Base-by-base conservation (phyloP, 2,888 invertebrate genomes). In the Harpalus rubripes region DNA sequence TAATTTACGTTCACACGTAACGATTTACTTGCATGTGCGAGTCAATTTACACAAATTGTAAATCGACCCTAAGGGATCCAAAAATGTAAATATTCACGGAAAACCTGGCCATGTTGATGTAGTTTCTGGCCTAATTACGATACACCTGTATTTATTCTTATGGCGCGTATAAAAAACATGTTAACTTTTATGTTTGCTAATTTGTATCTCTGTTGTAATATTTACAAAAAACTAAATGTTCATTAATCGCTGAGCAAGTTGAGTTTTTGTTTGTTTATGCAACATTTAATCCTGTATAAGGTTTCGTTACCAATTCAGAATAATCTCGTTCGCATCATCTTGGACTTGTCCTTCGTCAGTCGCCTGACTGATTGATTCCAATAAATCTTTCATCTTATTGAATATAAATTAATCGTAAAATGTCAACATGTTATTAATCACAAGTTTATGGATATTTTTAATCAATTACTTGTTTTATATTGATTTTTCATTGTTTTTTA, bases 311-410 rank as follows among this genome's bases (percentile, higher is more conserved):
- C 22, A 22, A 7, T 65, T 65, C 65, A 12, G 65, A 68, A 68
- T 68, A 68, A 68, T 68, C 63, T 63, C 22, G 61, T 26, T 68
- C 39, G 12, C n/a, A 4, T 68, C 39, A 32, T n/a, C 39, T 39
- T 68, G 39, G 7, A 26, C 68, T 32, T 68, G 68, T 68, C 68
- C 15, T 68, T 32, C 63, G 22, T 10, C 63, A 32, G 32, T 68
- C 68, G 39, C 10, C n/a, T 12, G 32, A n/a, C 15, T 39, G 68
- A 68, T 68, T 68, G 68, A 68, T 68, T 15, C 39, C 39, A 41
- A 68, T 68, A 32, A 68, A 68, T 68, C 68, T 68, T 68, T 68
- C 68, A 68, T 68, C 22, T 32, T 68, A 39, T 15, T 32, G 68
- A 39, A 39, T n/a, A 32, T 68, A 32, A 68, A 68, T 65, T 65